phyloP scores from a whole-genome alignment of 2,113 vertebrate genomes.

The Physeter macrocephalus region DNA sequence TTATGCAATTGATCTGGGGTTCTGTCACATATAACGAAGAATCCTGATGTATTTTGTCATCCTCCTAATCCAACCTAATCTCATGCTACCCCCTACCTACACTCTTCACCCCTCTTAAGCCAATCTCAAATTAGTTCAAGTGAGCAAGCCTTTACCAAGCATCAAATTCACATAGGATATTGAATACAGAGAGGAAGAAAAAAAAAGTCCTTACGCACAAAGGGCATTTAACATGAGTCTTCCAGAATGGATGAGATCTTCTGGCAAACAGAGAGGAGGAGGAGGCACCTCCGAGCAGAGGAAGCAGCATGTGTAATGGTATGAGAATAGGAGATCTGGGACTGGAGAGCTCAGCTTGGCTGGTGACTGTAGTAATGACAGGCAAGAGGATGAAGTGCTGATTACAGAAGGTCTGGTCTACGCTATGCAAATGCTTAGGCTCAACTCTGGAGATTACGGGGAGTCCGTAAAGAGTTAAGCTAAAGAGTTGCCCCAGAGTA shows the following conservation, averaged over 20 bases:
- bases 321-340: not conserved
- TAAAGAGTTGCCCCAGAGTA: not conserved
- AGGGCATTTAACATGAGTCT: not conserved
- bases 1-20: not conserved
- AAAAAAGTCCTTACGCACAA: not conserved
- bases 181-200: not conserved
- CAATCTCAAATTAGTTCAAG: not conserved
- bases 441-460: not conserved
- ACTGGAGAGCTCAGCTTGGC: not conserved
- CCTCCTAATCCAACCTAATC: not conserved
- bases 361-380: no score
- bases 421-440: not conserved
- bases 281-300: not conserved
- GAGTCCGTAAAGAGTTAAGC: not conserved
- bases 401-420: not conserved
- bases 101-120: not conserved
- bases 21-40: not conserved
- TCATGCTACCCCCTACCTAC: not conserved
- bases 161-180: not conserved
- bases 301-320: not conserved
- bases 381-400: not conserved
- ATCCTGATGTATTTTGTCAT: not conserved
- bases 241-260: not conserved
- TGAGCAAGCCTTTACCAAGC: not conserved
- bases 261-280: not conserved